Base-by-base conservation (phyloP, 2,888 invertebrate genomes). In the Melipona beecheii region DNA sequence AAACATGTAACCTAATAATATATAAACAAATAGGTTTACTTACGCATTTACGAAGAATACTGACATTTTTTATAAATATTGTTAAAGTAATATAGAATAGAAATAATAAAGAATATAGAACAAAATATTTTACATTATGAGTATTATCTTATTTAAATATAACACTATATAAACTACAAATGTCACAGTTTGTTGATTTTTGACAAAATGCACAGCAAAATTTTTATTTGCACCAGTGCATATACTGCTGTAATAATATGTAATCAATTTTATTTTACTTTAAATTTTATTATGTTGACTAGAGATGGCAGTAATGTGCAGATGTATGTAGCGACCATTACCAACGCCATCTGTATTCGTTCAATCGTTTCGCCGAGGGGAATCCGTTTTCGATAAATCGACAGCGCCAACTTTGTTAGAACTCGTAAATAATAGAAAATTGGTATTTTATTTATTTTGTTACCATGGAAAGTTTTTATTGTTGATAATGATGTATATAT, bases 21-120 rank as follows among this genome's bases (percentile, higher is more conserved):
- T 71, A 86, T 91, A 86, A 87, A 90, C 68, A 92, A 81, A 80
- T 50, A 58, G 68, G 75, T 73, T 90, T 95, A 96, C 97, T 96
- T 96, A 97, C 97, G 96, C 95, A 94, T 96, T 96, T 91, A 97
- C 96, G 94, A 96, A 97, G 95, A 96, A 97, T 91, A 97, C 96
- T 89, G 97, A 97, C 96, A 96, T 96, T 94, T 95, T 95, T 95
- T 93, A 83, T 21, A 49, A 65, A 60, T 78, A 66, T 43, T 62
- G 60, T 70, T 36, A 50, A 43, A 62, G 75, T 78, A 36, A 43
- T 52, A 84, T 77, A 75, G 24, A 24, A 24, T 24, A 24, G 24
- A 24, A 24, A 24, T 24, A 24, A 24, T 24, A 24, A 24, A 24
- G 24, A 36, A 43, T 52, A 84, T 77, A 75, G 79, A 78, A 71